Evolutionary conservation across 1,140 invertebrate genomes (phyloP).

Genomic region (Drosophila orosa): DNA sequence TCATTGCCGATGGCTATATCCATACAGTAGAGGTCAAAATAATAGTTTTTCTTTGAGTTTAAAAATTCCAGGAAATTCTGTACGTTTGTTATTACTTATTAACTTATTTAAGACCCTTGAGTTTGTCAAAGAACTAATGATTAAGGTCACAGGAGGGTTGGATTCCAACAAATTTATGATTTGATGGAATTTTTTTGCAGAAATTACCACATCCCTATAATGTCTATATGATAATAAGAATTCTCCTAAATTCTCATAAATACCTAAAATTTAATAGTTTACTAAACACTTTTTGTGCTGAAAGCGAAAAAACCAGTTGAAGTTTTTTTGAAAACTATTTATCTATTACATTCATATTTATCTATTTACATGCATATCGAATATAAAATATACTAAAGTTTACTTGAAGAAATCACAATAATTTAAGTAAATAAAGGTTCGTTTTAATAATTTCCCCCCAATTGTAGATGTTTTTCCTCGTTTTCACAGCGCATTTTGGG

Average conservation of each 20-base stretch:
- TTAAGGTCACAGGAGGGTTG: too few relatives aligned
- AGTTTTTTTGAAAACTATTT: too few relatives aligned
- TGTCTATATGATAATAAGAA: too few relatives aligned
- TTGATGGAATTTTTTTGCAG: too few relatives aligned
- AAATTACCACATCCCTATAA: too few relatives aligned
- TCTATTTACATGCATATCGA: neutral
- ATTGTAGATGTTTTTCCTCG: constrained; percentile 63
- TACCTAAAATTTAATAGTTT: neutral
- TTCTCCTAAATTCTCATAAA: too few relatives aligned
- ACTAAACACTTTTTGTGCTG: neutral
- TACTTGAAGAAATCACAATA: neutral
- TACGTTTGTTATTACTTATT: neutral
- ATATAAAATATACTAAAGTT: neutral
- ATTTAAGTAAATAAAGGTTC: neutral
- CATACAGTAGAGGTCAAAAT: neutral
- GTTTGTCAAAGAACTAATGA: neutral
- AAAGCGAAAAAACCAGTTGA: too few relatives aligned
- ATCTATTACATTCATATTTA: too few relatives aligned
- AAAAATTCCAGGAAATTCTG: neutral
- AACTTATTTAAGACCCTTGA: neutral
- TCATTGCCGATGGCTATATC: constrained; percentile 61
- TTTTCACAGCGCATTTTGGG: constrained; percentile 69
- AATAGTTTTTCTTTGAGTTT: neutral
- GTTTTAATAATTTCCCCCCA: fast-evolving
- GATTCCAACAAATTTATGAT: too few relatives aligned